phyloP scores from a whole-genome alignment of 1,140 invertebrate species.

The Sminthurinus signatus region DNA sequence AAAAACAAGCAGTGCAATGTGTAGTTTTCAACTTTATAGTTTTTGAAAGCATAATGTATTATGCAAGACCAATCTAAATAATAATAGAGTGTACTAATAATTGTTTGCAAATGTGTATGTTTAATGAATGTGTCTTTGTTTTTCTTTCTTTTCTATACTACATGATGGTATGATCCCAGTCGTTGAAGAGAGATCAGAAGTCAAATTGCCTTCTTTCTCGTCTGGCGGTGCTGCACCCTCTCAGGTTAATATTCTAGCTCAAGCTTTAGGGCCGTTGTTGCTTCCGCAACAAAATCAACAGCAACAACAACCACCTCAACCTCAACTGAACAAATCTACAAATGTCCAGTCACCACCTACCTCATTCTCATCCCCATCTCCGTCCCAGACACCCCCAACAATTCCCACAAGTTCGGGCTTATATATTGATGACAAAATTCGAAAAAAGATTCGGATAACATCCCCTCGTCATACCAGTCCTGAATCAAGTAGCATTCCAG shows the following conservation, averaged over 20 bases:
- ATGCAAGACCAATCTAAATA: no score
- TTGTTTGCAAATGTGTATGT: no score
- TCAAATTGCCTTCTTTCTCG: constrained; percentile 29
- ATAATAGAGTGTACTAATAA: no score
- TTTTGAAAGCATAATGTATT: no score
- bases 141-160: background rate
- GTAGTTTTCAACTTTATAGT: no score
- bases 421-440: constrained; percentile 34
- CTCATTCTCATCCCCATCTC: constrained; percentile 42
- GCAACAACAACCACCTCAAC: constrained; percentile 25
- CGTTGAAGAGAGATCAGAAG: constrained; percentile 30
- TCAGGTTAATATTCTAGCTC: constrained; percentile 40
- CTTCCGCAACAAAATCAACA: constrained; percentile 31
- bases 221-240: constrained; percentile 24
- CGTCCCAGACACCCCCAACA: constrained; percentile 39
- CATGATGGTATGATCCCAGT: no score
- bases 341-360: constrained; percentile 42
- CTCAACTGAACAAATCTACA: constrained; percentile 35
- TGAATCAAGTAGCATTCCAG: constrained; percentile 36
- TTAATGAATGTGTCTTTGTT: constrained; percentile 6
- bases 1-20: no score
- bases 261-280: constrained; percentile 28
- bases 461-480: constrained; percentile 38
- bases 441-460: constrained; percentile 34
- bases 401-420: constrained; percentile 30